Base-by-base conservation (phyloP, 2,888 invertebrate species). In the Agelastica alni region DNA sequence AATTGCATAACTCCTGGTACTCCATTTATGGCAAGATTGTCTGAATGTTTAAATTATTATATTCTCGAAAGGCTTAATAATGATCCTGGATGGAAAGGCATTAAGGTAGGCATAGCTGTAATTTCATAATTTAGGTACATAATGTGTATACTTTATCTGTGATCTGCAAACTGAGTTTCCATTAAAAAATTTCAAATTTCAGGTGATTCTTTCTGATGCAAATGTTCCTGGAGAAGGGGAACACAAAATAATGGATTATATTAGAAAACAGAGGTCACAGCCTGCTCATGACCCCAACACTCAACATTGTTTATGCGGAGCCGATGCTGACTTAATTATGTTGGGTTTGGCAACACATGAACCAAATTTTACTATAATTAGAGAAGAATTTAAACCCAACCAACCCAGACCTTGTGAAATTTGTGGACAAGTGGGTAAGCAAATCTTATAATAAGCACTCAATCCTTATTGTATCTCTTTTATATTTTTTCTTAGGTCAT, bases 1-100 rank as follows among this genome's bases (percentile, higher is more conserved):
- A 99, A 99, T 77, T 99, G 99, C 73, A 99, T 99, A 70, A 99
- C 99, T 0, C 99, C 99, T 0, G 97, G 98, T n/a, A 97, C 98
- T 4, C 95, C 95, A 0, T 97, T 97, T 73, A 97, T 97, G 96
- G 93, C 92, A 65, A 80, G 92, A 30, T 81, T 97, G 51, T 95
- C 91, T 77, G 80, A 86, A 76, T 84, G 95, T 79, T 78, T 93
- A 76, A 85, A 87, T 79, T 95, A 92, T 76, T 95, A 94, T 72
- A 85, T 94, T 63, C 92, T 95, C 77, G 91, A 93, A 63, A 80
- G 84, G 77, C 79, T 98, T 62, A 97, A 96, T 74, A 95, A 80
- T 73, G 93, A 97, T 75, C 92, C 96, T 2, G 96, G 95, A 0
- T 99, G 99, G 99, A 88, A 86, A 67, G 86, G 88, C 31, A 86